Evolutionary conservation across 2,113 vertebrate genomes (phyloP).

Genomic region (Pandion haliaetus): DNA sequence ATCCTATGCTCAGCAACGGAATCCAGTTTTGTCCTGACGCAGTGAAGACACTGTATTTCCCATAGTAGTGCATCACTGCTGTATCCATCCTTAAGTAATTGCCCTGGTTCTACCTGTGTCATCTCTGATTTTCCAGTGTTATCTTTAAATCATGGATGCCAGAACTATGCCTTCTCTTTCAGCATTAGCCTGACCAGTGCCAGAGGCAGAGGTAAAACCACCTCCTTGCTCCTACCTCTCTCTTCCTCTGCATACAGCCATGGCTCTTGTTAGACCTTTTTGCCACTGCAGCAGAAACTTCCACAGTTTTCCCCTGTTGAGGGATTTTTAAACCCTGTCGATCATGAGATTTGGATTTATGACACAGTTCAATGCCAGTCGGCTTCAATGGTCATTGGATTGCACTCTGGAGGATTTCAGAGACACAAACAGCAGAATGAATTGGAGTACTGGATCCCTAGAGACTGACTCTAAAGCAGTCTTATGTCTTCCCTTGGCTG

Average conservation of each 20-base stretch:
- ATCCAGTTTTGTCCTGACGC: not conserved
- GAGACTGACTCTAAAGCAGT: not conserved
- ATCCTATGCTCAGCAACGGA: not conserved
- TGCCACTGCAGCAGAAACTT: not conserved
- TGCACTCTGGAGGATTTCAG: slow-evolving; percentile 23
- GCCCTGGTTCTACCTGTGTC: not conserved
- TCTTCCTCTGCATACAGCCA: not conserved
- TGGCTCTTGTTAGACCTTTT: not conserved
- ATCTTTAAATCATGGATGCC: not conserved
- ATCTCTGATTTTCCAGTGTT: not conserved
- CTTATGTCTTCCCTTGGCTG: not conserved
- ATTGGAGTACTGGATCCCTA: not conserved
- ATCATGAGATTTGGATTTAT: slow-evolving; percentile 48
- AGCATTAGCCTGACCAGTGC: not conserved
- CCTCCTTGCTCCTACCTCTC: not conserved
- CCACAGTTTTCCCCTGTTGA: not conserved
- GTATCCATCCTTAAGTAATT: not conserved
- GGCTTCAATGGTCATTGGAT: slow-evolving; percentile 42
- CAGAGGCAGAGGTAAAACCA: not conserved
- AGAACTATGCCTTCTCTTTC: not conserved
- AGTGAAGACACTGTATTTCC: not conserved
- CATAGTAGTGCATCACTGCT: not conserved
- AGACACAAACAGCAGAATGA: slow-evolving; percentile 14
- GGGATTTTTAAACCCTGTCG: slow-evolving; percentile 9
- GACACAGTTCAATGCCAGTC: slow-evolving; percentile 41